Evolutionary conservation across 1,140 invertebrate genomes (phyloP), one percentile per base, ranked within the genome.

Genomic region (Wiebesia pumilae): DNA sequence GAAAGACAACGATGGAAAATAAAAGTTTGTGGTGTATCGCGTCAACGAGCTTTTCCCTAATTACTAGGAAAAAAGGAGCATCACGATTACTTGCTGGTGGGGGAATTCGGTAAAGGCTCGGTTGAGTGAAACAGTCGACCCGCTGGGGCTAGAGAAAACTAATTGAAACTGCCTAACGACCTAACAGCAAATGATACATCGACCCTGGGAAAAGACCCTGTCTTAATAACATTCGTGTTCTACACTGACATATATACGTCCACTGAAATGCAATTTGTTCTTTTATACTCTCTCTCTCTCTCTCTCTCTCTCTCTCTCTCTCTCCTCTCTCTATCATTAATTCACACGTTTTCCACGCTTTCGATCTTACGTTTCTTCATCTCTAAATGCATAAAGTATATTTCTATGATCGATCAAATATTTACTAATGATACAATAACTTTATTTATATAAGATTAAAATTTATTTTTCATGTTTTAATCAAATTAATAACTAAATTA

Each of bases 151-250:
- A 90, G 91, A 91, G 92, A 93, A 93, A 94, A 94, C 93, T 94
- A 94, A 94, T 94, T 94, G 93, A 94, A 94, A 94, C 90, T 92
- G 92, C 92, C 92, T 94, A 94, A 94, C 92, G 93, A 93, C 91
- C 91, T 90, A 90, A 89, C 89, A 90, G 91, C 91, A 93, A 93
- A 93, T 94, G 93, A 94, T 94, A 93, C 93, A 94, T 94, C 91
- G 92, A 92, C 90, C 86, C 88, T 85, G 79, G 88, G 89, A 90
- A 90, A 92, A 91, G 89, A 90, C 88, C 89, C 88, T 90, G 90
- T 93, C 92, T 93, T 93, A 92, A 93, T 93, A 93, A 92, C 91
- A 90, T 93, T 92, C 91, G 89, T 90, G 90, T 92, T 93, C 85
- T 86, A 87, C 51, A 4, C 7, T 40, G 47, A 33, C 47, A 86